These are phyloP conservation scores for Merops nubicus DNA, from an alignment of 2,113 vertebrate species.

Conservation along the genomic window DNA sequence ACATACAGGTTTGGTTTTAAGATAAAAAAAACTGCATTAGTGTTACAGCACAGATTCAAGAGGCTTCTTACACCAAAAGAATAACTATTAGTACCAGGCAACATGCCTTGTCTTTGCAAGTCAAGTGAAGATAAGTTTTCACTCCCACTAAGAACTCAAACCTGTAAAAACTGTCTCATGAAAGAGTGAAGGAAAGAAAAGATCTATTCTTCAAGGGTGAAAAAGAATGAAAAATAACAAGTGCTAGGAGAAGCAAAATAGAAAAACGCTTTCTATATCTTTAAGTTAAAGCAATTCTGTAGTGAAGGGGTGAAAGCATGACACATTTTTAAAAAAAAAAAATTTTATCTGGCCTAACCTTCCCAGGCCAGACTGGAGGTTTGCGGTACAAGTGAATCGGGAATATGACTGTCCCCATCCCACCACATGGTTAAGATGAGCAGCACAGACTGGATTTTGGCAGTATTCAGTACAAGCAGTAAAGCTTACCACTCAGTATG, in stretches of 20 bases:
- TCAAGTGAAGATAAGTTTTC: not conserved
- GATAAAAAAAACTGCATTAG: not conserved
- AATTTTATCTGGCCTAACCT: not conserved
- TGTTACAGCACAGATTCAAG: not conserved
- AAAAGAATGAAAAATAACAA: not conserved
- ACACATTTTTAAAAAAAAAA: not conserved
- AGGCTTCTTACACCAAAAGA: not conserved
- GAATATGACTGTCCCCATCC: not conserved
- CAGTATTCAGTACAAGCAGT: not conserved
- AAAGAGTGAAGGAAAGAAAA: not conserved
- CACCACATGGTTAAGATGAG: accelerated
- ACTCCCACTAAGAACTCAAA: not conserved
- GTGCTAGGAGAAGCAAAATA: not conserved
- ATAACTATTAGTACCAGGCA: not conserved
- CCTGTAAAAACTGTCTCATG: not conserved
- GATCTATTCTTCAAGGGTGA: not conserved
- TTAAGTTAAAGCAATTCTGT: not conserved
- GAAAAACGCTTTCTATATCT: not conserved
- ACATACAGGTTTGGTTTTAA: not conserved
- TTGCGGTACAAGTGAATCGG: not conserved
- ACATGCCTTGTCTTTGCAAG: not conserved
- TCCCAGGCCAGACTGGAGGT: not conserved
- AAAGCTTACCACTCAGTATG: not conserved
- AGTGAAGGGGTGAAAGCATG: not conserved
- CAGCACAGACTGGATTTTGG: not conserved